Evolutionary conservation across 2,888 invertebrate species (phyloP), one percentile per base, ranked within the genome.

Genomic region (Chrysolina haemoptera): DNA sequence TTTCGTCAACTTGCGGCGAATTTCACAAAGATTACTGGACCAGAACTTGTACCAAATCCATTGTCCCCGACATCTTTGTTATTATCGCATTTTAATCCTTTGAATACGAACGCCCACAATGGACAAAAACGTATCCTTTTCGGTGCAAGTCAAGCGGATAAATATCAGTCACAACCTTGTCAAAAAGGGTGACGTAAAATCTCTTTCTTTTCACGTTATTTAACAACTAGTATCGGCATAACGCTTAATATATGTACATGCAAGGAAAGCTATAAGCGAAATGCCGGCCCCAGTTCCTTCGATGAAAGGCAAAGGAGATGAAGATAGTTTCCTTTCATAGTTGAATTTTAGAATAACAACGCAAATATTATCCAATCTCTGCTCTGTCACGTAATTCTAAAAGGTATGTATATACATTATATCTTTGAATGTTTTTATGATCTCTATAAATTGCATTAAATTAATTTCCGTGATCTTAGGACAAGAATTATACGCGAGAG

Each of bases 81-180:
- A 76, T 78, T 74, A 78, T 78, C 73, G 78, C 64, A 71, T 74
- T 76, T 74, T 74, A 84, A 84, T 83, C 84, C 83, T 81, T 83
- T 82, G 83, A 82, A 83, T 81, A 78, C 82, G 71, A 73, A 81
- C 79, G 75, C 79, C 79, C 68, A 80, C 82, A 81, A 83, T 72
- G 77, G 74, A 76, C 75, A 74, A 79, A 79, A 82, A 81, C 73
- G 68, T 69, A 73, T 75, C 80, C 80, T 69, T 81, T 82, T 82
- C 77, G 78, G 59, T 76, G 76, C 79, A 81, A 83, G 79, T 83
- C 83, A 82, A 78, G 80, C 84, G 82, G 78, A 79, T 82, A 83
- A 84, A 84, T 81, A 83, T 82, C 82, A 82, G 84, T 83, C 84
- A 84, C 82, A 84, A 84, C 83, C 79, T 78, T 80, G 81, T 83